Evolutionary conservation across 2,113 vertebrate genomes (phyloP), one percentile per base, ranked within the genome.

Genomic region (Mola mola): DNA sequence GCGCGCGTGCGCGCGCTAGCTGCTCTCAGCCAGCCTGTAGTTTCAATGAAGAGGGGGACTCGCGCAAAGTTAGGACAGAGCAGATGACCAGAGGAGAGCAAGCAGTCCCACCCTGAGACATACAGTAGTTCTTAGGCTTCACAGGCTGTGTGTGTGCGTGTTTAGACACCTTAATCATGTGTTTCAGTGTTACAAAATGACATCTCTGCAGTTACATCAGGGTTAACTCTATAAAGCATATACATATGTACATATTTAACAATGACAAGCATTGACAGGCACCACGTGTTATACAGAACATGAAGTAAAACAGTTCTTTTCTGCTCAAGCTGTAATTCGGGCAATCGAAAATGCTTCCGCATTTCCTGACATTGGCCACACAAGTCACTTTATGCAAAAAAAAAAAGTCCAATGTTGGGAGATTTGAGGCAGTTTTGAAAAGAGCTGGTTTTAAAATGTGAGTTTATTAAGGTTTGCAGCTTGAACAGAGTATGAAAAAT

Each of bases 231-330:
- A 82, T 55, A 65, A 79, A 69, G 51, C 67, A 46, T 88, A 82
- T 87, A 87, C 72, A 90, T 87, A 87, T 87, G 83, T 89, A 88
- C 72, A 89, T 85, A 85, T 47, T 76, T 36, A 47, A 55, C 49
- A 38, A 47, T 19, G 41, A 26, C 28, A 56, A 64, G 53, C 19
- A 21, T 48, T 40, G 5, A 68, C 40, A 70, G 62, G 44, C 62
- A 64, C 34, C 33, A 59, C 33, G 62, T 64, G 66, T 71, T 64
- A 68, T 52, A 68, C 68, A 83, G 48, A 79, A 44, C 52, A 72
- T 22, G 40, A 51, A 53, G 72, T 70, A 48, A 38, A 43, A 36
- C 33, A 25, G 37, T 46, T 51, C 22, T 38, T 81, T 68, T 75
- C 62, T 72, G 66, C 42, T 78, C 69, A 71, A 74, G 62, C 57